phyloP scores from a whole-genome alignment of 2,797 vertebrate genomes.

The Neosilurus mollespiculum region DNA sequence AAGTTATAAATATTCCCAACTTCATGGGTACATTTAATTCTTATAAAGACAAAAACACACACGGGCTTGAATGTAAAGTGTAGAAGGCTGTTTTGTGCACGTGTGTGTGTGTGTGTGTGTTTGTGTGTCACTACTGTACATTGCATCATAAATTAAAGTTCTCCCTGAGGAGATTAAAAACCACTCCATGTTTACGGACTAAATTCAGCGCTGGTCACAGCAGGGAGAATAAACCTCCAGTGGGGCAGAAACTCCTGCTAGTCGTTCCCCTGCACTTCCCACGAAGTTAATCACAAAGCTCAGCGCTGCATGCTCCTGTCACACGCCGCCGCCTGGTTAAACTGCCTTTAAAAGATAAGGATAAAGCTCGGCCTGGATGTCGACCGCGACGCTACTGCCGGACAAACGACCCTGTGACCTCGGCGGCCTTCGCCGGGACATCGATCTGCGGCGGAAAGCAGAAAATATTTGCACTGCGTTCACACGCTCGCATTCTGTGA shows the following conservation, averaged over 20 bases:
- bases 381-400: conserved; percentile 21
- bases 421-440: conserved; percentile 53
- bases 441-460: conserved; percentile 42
- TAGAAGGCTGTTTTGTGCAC: too few relatives aligned
- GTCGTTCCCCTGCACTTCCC: not conserved
- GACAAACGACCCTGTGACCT: conserved; percentile 64
- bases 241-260: not conserved
- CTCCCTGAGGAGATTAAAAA: conserved; percentile 59
- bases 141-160: conserved; percentile 66
- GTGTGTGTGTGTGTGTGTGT: conserved; percentile 17
- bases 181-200: conserved; percentile 46
- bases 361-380: conserved; percentile 10
- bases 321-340: not conserved
- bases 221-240: conserved; percentile 6
- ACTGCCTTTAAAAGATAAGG: conserved; percentile 28
- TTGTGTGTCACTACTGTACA: conserved; percentile 58
- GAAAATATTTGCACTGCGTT: conserved; percentile 30
- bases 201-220: conserved; percentile 50
- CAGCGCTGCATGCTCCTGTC: not conserved
- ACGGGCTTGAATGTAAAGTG: too few relatives aligned
- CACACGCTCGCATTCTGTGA: conserved; percentile 12
- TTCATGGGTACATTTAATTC: too few relatives aligned
- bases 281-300: conserved; percentile 26
- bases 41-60: too few relatives aligned
- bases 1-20: too few relatives aligned